Percentiles rank a stretch among this genome's conserved stretches.
These are phyloP conservation scores for Cacoxenus indagator DNA, from an alignment of 2,888 invertebrate species.

Conservation along the genomic window DNA sequence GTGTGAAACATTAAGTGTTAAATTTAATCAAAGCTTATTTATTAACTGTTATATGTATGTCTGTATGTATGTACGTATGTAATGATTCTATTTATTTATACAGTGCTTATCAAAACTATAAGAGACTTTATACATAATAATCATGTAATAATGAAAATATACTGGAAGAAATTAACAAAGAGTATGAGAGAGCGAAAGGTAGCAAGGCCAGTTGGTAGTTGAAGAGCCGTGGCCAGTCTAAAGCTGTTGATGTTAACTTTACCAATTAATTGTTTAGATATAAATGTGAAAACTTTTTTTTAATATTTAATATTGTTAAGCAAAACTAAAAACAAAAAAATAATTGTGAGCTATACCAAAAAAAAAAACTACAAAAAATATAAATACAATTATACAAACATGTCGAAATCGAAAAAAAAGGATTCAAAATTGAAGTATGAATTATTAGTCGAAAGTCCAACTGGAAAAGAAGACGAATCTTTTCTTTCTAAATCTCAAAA, in stretches of 20 bases:
- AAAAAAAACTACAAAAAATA: slow-evolving; percentile 18
- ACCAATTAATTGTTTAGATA: not conserved
- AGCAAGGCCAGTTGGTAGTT: too few relatives aligned
- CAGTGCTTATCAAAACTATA: not conserved
- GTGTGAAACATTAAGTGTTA: slow-evolving; percentile 24
- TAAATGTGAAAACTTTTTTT: slow-evolving; percentile 38
- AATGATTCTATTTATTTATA: not conserved
- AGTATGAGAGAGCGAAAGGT: not conserved
- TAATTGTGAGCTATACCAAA: slow-evolving; percentile 21
- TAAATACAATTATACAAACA: too few relatives aligned
- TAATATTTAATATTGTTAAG: slow-evolving; percentile 52
- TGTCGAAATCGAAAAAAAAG: too few relatives aligned
- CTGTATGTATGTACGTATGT: slow-evolving; percentile 8
- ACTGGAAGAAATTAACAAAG: not conserved
- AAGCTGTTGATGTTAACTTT: not conserved
- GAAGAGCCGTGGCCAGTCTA: not conserved
- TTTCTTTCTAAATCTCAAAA: too few relatives aligned
- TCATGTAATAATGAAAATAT: not conserved
- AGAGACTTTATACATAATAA: too few relatives aligned
- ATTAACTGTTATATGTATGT: slow-evolving; percentile 16
- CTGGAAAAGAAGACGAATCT: too few relatives aligned
- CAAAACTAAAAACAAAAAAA: slow-evolving; percentile 38
- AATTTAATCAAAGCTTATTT: slow-evolving; percentile 19
- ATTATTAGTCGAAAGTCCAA: too few relatives aligned
- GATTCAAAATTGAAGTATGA: too few relatives aligned